A percentile compares a stretch with the other conserved stretches of the same genome.
phyloP scores from a whole-genome alignment of 2,888 invertebrate genomes.

The Halocaridina rubra region DNA sequence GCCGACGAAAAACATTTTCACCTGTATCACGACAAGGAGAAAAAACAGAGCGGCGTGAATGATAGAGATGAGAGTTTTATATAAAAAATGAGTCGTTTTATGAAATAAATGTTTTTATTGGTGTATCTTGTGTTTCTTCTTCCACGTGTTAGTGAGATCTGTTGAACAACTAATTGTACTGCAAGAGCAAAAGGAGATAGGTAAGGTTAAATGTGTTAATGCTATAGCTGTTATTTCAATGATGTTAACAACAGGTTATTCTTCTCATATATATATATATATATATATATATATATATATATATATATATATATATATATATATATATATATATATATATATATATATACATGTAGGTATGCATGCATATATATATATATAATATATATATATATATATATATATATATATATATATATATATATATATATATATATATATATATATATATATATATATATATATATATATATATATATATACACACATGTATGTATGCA shows the following conservation, averaged over 20 bases:
- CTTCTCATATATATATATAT: neutral
- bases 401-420: neutral
- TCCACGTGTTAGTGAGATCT: too few relatives aligned
- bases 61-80: slow-evolving; percentile 63
- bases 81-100: slow-evolving; percentile 56
- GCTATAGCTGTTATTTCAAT: too few relatives aligned
- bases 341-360: neutral
- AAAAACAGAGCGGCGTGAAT: slow-evolving; percentile 42
- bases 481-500: neutral
- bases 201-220: too few relatives aligned
- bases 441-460: neutral
- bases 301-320: neutral
- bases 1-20: slow-evolving; percentile 59
- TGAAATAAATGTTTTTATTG: slow-evolving; percentile 52
- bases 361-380: neutral
- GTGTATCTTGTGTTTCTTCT: neutral
- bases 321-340: neutral
- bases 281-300: neutral
- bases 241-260: too few relatives aligned
- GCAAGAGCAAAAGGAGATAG: neutral
- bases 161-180: neutral
- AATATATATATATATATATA: neutral
- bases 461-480: neutral
- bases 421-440: neutral
- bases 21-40: slow-evolving; percentile 60